A percentile compares a stretch with the other conserved stretches of the same genome.
Conservation (phyloP, 2,888 invertebrate species). For the Tiphia femorata region DNA sequence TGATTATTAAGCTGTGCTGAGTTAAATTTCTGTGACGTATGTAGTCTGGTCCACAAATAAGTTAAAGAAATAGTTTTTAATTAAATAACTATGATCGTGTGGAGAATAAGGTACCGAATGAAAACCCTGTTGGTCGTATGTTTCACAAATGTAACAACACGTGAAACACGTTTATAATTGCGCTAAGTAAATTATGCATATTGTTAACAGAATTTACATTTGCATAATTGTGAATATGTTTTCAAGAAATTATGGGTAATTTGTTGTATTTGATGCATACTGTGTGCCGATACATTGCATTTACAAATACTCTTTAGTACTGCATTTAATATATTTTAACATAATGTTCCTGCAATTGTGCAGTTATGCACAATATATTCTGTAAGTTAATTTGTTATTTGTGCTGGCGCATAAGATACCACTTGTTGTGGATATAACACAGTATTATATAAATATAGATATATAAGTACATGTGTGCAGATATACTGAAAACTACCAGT, state of each 20-base stretch:
- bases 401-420: slow-evolving; percentile 1
- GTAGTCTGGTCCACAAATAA: slow-evolving; percentile 33
- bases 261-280: too few species aligned
- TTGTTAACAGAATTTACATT: not conserved
- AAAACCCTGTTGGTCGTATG: too few species aligned
- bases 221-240: too few species aligned
- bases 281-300: too few species aligned
- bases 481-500: too few species aligned
- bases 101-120: too few species aligned
- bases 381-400: not conserved
- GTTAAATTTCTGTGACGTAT: slow-evolving; percentile 18
- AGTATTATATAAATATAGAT: slow-evolving; percentile 5
- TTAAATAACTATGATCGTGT: too few species aligned
- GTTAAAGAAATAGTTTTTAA: too few species aligned
- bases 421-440: slow-evolving; percentile 1
- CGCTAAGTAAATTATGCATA: not conserved
- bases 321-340: not conserved
- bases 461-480: too few species aligned
- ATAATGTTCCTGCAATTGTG: not conserved
- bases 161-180: not conserved
- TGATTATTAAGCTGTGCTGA: slow-evolving; percentile 19
- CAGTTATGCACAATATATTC: not conserved
- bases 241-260: not conserved
- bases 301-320: too few species aligned
- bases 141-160: too few species aligned